Conservation (phyloP, 2,113 vertebrate genomes). For the Daphoenositta chrysoptera region DNA sequence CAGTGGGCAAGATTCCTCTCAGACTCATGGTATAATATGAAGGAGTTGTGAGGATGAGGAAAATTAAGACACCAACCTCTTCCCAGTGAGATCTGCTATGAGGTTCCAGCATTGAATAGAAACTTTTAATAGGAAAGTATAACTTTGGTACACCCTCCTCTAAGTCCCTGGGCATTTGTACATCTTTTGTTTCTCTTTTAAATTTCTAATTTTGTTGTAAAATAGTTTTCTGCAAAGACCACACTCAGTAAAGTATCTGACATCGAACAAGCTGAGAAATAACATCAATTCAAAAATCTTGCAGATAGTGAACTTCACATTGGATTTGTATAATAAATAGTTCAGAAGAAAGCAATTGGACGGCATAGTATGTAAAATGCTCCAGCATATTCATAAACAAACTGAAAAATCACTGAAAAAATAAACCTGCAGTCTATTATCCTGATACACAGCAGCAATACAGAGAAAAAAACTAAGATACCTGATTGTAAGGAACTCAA, state of each 20-base stretch:
- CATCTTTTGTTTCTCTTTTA: neutral
- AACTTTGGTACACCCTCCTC: neutral
- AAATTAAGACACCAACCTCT: neutral
- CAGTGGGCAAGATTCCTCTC: neutral
- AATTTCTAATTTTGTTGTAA: neutral
- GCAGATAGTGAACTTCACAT: neutral
- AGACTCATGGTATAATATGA: neutral
- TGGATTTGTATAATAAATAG: neutral
- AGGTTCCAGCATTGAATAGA: neutral
- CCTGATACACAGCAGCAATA: neutral
- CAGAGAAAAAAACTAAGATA: neutral
- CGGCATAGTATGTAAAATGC: neutral
- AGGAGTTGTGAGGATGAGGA: neutral
- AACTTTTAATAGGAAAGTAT: neutral
- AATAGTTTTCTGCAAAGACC: neutral
- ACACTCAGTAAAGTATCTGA: neutral
- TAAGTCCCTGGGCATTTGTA: neutral
- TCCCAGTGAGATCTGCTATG: neutral
- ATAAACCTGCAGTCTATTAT: neutral
- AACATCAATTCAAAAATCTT: neutral
- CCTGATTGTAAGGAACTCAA: neutral
- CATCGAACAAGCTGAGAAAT: neutral
- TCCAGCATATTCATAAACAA: neutral
- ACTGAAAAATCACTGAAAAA: neutral
- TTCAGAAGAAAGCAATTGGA: neutral